Conservation (phyloP, 1,140 invertebrate species). For the Physella acuta region DNA sequence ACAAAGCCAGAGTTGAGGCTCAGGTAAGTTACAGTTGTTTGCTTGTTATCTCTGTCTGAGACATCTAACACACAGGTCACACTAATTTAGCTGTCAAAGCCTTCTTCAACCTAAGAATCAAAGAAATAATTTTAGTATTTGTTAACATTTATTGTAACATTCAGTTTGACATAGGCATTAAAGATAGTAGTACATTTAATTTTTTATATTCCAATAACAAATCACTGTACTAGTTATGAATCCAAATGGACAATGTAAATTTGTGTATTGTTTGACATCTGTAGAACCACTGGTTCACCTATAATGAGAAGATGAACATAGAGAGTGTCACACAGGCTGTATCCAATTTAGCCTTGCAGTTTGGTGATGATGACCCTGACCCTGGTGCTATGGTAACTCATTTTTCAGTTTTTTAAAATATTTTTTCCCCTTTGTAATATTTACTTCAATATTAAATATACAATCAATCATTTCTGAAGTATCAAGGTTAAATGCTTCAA, state of each 20-base stretch:
- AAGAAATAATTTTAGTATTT: too few relatives aligned
- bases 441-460: too few relatives aligned
- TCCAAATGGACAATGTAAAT: not conserved
- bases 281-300: slow-evolving; percentile 86
- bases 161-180: too few relatives aligned
- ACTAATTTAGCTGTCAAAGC: too few relatives aligned
- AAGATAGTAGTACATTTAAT: not conserved
- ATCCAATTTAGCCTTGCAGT: slow-evolving; percentile 96
- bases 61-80: too few relatives aligned
- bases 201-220: not conserved
- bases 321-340: slow-evolving; percentile 98
- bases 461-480: too few relatives aligned
- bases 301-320: slow-evolving; percentile 93
- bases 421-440: too few relatives aligned
- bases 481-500: too few relatives aligned
- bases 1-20: slow-evolving; percentile 92
- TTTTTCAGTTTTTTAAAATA: not conserved
- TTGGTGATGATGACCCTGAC: slow-evolving; percentile 95
- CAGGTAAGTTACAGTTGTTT: slow-evolving; percentile 55
- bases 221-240: not conserved
- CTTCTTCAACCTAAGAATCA: too few relatives aligned
- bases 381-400: slow-evolving; percentile 81
- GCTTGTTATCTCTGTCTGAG: too few relatives aligned
- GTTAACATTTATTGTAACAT: too few relatives aligned
- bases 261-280: not conserved